Evolutionary conservation across 2,113 vertebrate species (phyloP).

Genomic region (Nesogale talazaci): DNA sequence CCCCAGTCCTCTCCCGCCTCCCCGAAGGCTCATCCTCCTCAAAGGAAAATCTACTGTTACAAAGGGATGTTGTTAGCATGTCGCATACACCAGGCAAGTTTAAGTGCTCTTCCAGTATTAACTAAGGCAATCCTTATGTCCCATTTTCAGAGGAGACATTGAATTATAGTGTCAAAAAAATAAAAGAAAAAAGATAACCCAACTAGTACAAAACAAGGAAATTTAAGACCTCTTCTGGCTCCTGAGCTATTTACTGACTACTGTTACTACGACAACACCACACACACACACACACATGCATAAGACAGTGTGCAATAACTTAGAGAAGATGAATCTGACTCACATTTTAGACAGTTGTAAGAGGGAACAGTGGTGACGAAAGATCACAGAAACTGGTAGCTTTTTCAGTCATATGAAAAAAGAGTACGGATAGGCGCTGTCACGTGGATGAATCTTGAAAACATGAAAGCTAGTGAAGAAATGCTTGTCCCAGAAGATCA

Average conservation of each 20-base stretch:
- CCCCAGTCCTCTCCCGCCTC: not conserved
- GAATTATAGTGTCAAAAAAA: not conserved
- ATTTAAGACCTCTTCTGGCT: not conserved
- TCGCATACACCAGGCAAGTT: not conserved
- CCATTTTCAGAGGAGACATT: slow-evolving; percentile 6
- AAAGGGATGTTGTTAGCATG: not conserved
- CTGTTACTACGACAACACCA: not conserved
- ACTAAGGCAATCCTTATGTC: slow-evolving; percentile 41
- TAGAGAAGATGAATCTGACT: not conserved
- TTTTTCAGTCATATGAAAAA: not conserved
- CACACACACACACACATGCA: not conserved
- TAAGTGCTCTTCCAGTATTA: not conserved
- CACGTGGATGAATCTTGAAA: slow-evolving; percentile 13
- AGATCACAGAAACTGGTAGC: not conserved
- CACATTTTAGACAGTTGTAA: not conserved
- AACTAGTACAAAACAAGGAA: not conserved
- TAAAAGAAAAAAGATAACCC: not conserved
- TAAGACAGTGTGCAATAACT: not conserved
- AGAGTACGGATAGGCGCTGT: not conserved
- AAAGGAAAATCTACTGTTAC: not conserved
- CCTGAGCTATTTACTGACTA: not conserved
- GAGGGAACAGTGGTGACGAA: not conserved
- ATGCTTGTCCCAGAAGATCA: not conserved
- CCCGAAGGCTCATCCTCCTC: not conserved
- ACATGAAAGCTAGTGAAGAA: not conserved